These are phyloP conservation scores for Phaenicophaeus curvirostris DNA, from an alignment of 2,797 vertebrate genomes.

Conservation along the genomic window DNA sequence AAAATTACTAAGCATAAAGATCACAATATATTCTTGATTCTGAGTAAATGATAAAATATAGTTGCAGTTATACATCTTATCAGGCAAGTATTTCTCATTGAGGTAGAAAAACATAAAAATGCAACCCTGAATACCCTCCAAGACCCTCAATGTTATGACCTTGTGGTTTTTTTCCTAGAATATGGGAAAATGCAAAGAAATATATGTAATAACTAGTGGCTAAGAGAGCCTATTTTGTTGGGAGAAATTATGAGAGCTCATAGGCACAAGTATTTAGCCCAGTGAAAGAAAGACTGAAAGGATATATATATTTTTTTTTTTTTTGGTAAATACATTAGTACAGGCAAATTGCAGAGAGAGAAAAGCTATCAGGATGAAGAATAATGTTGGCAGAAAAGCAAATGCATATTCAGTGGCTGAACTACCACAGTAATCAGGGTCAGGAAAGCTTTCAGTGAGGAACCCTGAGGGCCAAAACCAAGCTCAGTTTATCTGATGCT, in stretches of 20 bases:
- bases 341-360: neutral
- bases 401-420: neutral
- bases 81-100: neutral
- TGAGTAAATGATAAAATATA: neutral
- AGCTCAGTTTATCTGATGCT: neutral
- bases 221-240: neutral
- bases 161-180: neutral
- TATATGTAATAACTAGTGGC: neutral
- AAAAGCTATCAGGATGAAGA: neutral
- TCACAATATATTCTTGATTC: neutral
- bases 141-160: neutral
- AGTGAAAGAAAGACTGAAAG: conserved; percentile 1
- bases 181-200: neutral
- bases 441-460: neutral
- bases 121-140: accelerated
- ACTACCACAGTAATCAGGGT: neutral
- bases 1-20: neutral
- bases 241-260: neutral
- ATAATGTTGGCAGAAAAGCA: neutral
- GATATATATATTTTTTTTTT: neutral
- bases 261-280: neutral
- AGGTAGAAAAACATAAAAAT: neutral
- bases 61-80: neutral
- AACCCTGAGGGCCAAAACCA: neutral
- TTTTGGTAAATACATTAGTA: conserved; percentile 12